Conservation (phyloP, 2,113 vertebrate genomes). For the Lophochroa leadbeateri region DNA sequence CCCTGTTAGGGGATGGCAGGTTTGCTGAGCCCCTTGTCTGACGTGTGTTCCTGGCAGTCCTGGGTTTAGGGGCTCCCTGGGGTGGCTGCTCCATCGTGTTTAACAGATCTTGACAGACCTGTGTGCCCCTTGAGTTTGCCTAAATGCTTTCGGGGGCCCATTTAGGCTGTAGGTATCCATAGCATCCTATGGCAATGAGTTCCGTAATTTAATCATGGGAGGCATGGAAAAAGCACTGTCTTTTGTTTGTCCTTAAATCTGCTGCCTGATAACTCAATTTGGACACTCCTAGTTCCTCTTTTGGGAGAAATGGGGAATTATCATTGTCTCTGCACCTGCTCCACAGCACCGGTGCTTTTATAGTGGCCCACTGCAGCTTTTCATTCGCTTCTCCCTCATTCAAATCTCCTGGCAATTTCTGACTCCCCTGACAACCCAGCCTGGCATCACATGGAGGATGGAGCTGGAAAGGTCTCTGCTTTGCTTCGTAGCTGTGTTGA, state of each 20-base stretch:
- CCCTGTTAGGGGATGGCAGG: background rate
- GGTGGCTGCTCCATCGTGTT: background rate
- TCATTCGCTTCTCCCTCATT: background rate
- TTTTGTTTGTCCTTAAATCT: conserved; percentile 36
- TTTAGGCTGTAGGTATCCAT: conserved; percentile 34
- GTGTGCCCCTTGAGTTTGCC: background rate
- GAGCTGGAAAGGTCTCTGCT: background rate
- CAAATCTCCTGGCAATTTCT: background rate
- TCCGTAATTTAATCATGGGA: background rate
- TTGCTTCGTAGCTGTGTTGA: background rate
- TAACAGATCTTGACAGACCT: background rate
- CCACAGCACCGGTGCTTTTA: background rate
- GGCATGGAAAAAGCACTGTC: background rate
- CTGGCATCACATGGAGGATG: rapidly evolving
- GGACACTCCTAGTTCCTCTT: background rate
- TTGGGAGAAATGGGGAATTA: conserved; percentile 22
- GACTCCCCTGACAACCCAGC: background rate
- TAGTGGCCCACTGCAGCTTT: background rate
- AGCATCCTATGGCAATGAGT: conserved; percentile 13
- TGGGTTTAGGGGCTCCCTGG: background rate
- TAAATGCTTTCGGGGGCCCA: conserved; percentile 15
- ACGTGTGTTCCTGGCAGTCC: rapidly evolving
- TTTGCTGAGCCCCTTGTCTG: background rate
- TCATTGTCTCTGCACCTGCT: conserved; percentile 46
- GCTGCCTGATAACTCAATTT: conserved; percentile 13